Percentiles rank a stretch among this genome's conserved stretches.
These are phyloP conservation scores for Chrysina gloriosa DNA, from an alignment of 2,888 invertebrate genomes.

Conservation along the genomic window DNA sequence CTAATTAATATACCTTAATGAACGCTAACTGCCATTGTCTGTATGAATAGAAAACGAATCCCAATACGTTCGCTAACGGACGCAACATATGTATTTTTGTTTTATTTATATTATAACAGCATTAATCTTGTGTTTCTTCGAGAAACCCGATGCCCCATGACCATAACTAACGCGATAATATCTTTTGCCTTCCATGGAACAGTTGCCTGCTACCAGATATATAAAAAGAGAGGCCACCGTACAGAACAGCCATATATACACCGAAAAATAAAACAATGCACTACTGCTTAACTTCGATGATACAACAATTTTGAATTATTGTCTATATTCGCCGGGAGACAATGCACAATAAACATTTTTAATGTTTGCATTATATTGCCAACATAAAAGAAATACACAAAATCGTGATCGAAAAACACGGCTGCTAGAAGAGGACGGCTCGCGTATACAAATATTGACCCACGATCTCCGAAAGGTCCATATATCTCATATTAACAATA, in stretches of 20 bases:
- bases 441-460: conserved; percentile 1
- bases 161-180: conserved; percentile 64
- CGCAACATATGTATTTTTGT: too few species aligned
- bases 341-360: conserved; percentile 47
- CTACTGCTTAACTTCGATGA: conserved; percentile 35
- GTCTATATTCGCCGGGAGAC: conserved; percentile 45
- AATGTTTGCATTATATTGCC: conserved; percentile 41
- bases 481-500: conserved; percentile 8
- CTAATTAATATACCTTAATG: too few species aligned
- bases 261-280: conserved; percentile 40
- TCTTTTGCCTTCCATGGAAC: conserved; percentile 50
- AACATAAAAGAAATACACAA: conserved; percentile 25
- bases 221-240: conserved; percentile 40
- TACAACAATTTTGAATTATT: conserved; percentile 53
- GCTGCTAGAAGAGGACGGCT: conserved; percentile 2
- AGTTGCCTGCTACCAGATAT: conserved; percentile 38
- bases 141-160: conserved; percentile 60
- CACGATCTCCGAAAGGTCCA: not conserved
- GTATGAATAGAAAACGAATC: too few species aligned
- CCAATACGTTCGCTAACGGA: too few species aligned
- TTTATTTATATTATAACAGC: conserved; percentile 62
- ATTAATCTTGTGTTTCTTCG: conserved; percentile 61
- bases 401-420: conserved; percentile 31
- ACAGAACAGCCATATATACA: conserved; percentile 32
- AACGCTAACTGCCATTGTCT: too few species aligned